Evolutionary conservation across 2,113 vertebrate species (phyloP), one percentile per base, ranked within the genome.

Genomic region (Ictalurus punctatus): DNA sequence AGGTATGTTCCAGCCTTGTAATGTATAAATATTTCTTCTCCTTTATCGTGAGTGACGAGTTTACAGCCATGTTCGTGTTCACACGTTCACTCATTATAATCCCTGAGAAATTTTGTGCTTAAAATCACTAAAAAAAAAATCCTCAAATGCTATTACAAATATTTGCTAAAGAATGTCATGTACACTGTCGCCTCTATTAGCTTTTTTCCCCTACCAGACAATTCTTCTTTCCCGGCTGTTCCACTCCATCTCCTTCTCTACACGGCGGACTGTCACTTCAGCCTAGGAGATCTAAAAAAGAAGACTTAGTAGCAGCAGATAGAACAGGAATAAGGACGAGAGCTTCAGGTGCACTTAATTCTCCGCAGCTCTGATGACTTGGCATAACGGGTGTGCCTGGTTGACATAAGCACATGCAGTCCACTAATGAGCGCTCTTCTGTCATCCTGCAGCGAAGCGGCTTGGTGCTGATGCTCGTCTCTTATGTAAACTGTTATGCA

Each of bases 281-380:
- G 74, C 74, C 34, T 59, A 67, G 82, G 65, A 71, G 44, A 67
- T 52, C n/a, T 23, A 37, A 83, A 86, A 86, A 88, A 87, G 90
- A 61, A 56, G 56, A 37, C 3, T 44, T 85, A 40, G 83, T 37
- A 61, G 25, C 25, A 63, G 82, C 90, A 86, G 83, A 88, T 76
- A 86, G 89, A 83, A 84, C 59, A 69, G 88, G 48, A 71, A 81
- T 86, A 71, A 54, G 27, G 27, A 65, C 44, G 19, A 69, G 65
- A 86, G 58, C 44, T 73, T 83, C 87, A 89, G 54, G 71, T 87
- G 67, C n/a, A 86, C 67, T 86, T 84, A 81, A 87, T 90, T 71
- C 89, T 90, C 79, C 23, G 25, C 54, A 16, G 79, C 54, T 84
- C 79, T 92, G 91, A 91, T 91, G 88, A 92, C 91, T 90, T 89